Evolutionary conservation across 2,113 vertebrate species (phyloP), one percentile per base, ranked within the genome.

Genomic region (Morone chrysops): DNA sequence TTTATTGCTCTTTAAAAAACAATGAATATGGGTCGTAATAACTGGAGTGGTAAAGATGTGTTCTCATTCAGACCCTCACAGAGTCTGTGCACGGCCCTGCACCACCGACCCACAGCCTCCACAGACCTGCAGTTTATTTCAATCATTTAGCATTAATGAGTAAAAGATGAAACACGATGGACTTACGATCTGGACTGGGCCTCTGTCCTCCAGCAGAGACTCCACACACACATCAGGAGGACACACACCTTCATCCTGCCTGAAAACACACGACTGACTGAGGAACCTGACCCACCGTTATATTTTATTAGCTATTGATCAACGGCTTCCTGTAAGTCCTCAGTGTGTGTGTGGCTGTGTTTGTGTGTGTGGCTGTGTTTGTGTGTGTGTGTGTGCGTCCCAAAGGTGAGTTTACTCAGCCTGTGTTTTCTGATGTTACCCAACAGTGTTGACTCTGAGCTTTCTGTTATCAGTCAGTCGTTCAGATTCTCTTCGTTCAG

Each of bases 151-250:
- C 31, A 31, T 31, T 31, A 8, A 66, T 3, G 9, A 11, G 7
- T 12, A 59, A 63, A 0, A n/a, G 25, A 41, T 6, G 14, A 18
- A 54, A 53, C 20, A 69, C 31, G 2, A 16, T n/a, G 0, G 43
- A 92, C 93, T 92, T 65, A 94, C 93, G 90, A 74, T 85, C 48
- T 76, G 41, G 67, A 45, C 7, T 88, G 60, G 16, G 93, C 87
- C 2, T 80, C 51, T 0, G 62, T 78, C 68, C 45, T 81, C 75
- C 81, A 69, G 14, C 69, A 62, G 51, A 89, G 56, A 53, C 56
- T 47, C 22, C 51, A 90, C 20, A 84, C 48, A 54, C 80, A 83
- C 75, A 88, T 2, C 5, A 91, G 72, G 51, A 94, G 72, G 51
- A 90, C 65, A 12, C 51, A 72, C 70, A 84, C 50, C 77, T 83